Evolutionary conservation across 1,140 invertebrate species (phyloP).

Genomic region (Aphis craccivora): DNA sequence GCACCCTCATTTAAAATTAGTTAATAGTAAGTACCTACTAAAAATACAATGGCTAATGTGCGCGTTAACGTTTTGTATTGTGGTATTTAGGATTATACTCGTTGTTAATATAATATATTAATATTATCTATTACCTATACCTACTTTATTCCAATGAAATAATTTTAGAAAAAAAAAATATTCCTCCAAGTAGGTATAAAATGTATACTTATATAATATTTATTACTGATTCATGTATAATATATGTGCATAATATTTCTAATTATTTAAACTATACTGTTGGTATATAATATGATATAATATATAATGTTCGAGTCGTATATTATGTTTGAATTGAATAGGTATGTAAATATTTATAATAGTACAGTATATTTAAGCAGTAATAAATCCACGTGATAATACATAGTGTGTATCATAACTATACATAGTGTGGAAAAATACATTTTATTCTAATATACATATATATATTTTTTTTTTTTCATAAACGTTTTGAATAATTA

Average conservation of each 20-base stretch:
- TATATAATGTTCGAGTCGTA: too few species aligned
- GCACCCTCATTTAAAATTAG: conserved; percentile 28
- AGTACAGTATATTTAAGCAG: background rate
- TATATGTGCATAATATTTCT: background rate
- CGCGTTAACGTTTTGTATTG: background rate
- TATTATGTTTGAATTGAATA: background rate
- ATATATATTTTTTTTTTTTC: background rate
- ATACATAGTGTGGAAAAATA: background rate
- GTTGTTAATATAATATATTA: background rate
- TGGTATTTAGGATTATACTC: background rate
- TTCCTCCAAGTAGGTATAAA: background rate
- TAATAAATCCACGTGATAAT: background rate
- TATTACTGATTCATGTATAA: background rate
- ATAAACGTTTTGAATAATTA: background rate
- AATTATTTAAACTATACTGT: background rate
- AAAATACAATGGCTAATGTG: conserved; percentile 8
- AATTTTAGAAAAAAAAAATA: background rate
- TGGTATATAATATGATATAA: too few species aligned
- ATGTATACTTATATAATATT: background rate
- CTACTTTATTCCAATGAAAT: background rate
- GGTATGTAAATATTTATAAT: background rate
- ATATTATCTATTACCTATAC: background rate
- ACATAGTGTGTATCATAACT: background rate
- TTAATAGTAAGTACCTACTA: background rate
- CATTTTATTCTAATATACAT: background rate